Conservation (phyloP, 2,888 invertebrate species). For the Lottia gigantea region DNA sequence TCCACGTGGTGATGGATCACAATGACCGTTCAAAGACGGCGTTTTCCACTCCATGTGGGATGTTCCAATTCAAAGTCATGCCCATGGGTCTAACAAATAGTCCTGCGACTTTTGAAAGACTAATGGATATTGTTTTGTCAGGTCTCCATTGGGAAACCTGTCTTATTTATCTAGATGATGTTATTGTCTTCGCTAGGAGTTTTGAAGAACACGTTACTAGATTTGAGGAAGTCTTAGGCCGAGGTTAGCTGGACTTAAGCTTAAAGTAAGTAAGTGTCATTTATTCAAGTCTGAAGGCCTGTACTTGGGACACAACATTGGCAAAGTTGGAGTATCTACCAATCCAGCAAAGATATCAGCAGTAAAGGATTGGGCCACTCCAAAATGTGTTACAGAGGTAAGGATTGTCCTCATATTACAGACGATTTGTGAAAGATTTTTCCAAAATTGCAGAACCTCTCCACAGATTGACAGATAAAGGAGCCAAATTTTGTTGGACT, state of each 20-base stretch:
- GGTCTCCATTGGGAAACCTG: conserved; percentile 19
- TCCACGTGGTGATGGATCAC: conserved; percentile 18
- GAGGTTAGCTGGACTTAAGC: conserved; percentile 24
- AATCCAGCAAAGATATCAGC: neutral
- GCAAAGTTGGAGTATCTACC: neutral
- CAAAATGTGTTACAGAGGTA: conserved; percentile 1
- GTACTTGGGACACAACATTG: neutral
- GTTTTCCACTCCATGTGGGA: too few relatives aligned
- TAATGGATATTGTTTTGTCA: conserved; percentile 21
- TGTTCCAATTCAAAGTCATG: too few relatives aligned
- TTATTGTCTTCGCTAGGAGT: conserved; percentile 21
- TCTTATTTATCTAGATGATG: conserved; percentile 22
- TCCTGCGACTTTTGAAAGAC: conserved; percentile 21
- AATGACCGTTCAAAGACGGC: conserved; percentile 21
- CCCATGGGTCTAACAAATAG: too few relatives aligned
- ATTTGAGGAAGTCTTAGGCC: conserved; percentile 34
- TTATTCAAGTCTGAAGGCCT: conserved; percentile 17
- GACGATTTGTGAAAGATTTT: neutral
- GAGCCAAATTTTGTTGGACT: neutral
- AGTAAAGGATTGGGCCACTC: neutral
- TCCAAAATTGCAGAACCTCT: neutral
- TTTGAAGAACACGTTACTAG: conserved; percentile 29
- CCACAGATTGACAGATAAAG: conserved; percentile 1
- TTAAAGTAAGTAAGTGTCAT: conserved; percentile 29
- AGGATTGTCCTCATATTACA: neutral